Evolutionary conservation across 1,140 invertebrate genomes (phyloP).

Genomic region (Diachasmimorpha longicaudata): DNA sequence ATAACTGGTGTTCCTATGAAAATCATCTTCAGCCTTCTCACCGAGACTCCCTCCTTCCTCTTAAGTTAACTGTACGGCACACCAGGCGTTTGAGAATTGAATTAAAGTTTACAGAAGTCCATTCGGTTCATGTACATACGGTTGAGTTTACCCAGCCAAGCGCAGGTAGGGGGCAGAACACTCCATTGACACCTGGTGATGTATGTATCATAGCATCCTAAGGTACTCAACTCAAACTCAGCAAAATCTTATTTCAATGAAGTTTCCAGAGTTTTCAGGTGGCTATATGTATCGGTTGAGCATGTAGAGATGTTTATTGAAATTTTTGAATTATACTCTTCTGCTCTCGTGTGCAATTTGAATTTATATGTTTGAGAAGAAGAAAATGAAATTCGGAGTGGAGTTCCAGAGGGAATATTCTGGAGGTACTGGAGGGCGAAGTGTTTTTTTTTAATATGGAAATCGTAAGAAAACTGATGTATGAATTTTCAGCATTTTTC

Average conservation of each 20-base stretch:
- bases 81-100: neutral
- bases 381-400: too few species aligned
- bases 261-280: neutral
- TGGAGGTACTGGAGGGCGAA: too few species aligned
- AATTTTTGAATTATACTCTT: neutral
- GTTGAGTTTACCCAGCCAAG: neutral
- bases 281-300: neutral
- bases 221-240: neutral
- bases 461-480: too few species aligned
- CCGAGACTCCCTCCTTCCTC: neutral
- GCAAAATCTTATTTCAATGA: neutral
- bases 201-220: neutral
- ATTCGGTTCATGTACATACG: neutral
- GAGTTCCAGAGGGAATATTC: too few species aligned
- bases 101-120: neutral
- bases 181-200: neutral
- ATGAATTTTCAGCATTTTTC: too few species aligned
- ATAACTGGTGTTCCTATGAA: neutral
- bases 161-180: neutral
- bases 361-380: too few species aligned
- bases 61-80: neutral
- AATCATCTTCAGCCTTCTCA: neutral
- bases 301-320: neutral
- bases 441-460: too few species aligned
- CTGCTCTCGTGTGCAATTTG: too few species aligned